Evolutionary conservation across 1,140 invertebrate species (phyloP), one percentile per base, ranked within the genome.

Genomic region (Atopsyche davidsoni): DNA sequence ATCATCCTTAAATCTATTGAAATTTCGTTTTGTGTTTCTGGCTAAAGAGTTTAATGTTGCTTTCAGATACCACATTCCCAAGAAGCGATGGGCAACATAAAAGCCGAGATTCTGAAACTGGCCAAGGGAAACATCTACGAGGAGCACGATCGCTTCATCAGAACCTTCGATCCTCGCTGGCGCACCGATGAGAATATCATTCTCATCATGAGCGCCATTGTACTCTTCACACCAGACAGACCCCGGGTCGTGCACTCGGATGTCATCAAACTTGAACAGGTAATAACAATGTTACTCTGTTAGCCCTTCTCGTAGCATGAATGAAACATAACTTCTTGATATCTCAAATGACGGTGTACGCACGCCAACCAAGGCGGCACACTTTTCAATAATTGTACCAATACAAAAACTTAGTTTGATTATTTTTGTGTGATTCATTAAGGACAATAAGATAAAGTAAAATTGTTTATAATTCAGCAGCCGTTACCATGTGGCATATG

Each of bases 211-310:
- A 87, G 87, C 63, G 89, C 92, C 43, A 93, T 96, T 58, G 78
- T 90, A 36, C 72, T 96, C 10, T 96, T 96, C 65, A 85, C 86
- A 21, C 88, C 92, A 0, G 81, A 89, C 51, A 70, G 92, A 47
- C 75, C 86, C 3, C 80, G 82, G 60, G 80, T 94, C 6, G 80
- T 89, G 46, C 87, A 94, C 67, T 78, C 79, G 24, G 87, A 92
- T 63, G 83, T 89, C 16, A 88, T 96, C 49, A 85, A 85, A 68
- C 69, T 90, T 38, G 89, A 93, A 68, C 92, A 95, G 75, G 88
- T 85, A 60, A 61, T 50, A 59, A 49, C 28, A 4, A 46, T 34
- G 13, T 41, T 11, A n/a, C n/a, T n/a, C n/a, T n/a, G n/a, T n/a
- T n/a, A n/a, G n/a, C n/a, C n/a, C n/a, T n/a, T n/a, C n/a, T n/a